Conservation (phyloP, 2,797 vertebrate genomes). For the Lepilemur ruficaudatus region DNA sequence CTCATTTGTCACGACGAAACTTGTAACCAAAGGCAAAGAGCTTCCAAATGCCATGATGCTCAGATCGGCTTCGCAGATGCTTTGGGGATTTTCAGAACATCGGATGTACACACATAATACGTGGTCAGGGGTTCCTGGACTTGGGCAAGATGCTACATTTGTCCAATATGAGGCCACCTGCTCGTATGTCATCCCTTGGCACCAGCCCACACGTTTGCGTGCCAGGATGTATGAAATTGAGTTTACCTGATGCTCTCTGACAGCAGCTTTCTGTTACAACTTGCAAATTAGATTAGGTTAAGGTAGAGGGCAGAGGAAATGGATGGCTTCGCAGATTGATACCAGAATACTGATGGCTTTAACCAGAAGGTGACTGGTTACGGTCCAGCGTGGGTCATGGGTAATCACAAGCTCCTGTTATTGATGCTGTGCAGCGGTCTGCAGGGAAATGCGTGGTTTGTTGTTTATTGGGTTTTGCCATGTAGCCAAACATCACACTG, state of each 20-base stretch:
- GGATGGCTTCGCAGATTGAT: slow-evolving; percentile 45
- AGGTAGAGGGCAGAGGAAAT: slow-evolving; percentile 51
- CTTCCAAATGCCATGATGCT: not conserved
- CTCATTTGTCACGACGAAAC: not conserved
- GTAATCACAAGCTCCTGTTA: slow-evolving; percentile 15
- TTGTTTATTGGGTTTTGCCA: slow-evolving; percentile 18
- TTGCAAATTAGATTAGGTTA: slow-evolving; percentile 69
- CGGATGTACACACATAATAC: not conserved
- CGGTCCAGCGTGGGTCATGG: slow-evolving; percentile 48
- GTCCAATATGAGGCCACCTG: slow-evolving; percentile 52
- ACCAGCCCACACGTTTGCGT: not conserved
- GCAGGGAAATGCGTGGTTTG: not conserved
- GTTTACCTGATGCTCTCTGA: slow-evolving; percentile 61
- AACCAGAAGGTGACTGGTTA: slow-evolving; percentile 55
- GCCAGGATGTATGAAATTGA: slow-evolving; percentile 54
- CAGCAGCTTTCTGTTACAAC: slow-evolving; percentile 54
- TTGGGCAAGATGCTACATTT: slow-evolving; percentile 2
- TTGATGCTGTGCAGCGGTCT: not conserved
- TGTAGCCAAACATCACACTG: not conserved
- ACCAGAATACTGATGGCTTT: slow-evolving; percentile 11
- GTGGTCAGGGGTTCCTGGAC: not conserved
- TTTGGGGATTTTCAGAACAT: not conserved
- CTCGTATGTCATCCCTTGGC: slow-evolving; percentile 42
- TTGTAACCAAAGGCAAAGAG: not conserved
- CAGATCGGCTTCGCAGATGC: not conserved